Conservation (phyloP, 2,888 invertebrate genomes). For the Phyllotreta striolata region DNA sequence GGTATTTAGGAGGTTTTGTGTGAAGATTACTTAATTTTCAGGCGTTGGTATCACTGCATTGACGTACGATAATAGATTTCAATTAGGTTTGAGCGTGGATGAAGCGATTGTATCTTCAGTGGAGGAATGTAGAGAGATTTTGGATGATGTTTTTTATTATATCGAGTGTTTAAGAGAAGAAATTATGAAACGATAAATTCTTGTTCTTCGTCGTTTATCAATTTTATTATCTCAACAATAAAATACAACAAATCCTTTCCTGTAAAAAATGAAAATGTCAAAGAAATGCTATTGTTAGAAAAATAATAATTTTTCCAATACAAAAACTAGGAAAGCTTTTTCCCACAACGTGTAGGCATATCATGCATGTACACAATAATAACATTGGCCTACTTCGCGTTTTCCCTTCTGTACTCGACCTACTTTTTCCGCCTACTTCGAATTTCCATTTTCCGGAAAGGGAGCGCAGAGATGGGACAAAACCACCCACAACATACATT, state of each 20-base stretch:
- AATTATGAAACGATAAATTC: no score
- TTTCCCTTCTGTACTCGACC: slow-evolving; percentile 20
- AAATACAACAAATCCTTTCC: no score
- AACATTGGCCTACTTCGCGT: slow-evolving; percentile 31
- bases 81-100: slow-evolving; percentile 26
- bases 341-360: not conserved
- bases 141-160: not conserved
- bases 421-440: slow-evolving; percentile 20
- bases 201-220: no score
- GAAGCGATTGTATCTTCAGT: slow-evolving; percentile 20
- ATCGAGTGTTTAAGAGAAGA: not conserved
- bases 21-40: slow-evolving; percentile 9
- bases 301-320: not conserved
- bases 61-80: slow-evolving; percentile 30
- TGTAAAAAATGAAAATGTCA: no score
- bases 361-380: slow-evolving; percentile 14
- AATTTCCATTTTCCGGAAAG: slow-evolving; percentile 2
- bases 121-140: slow-evolving; percentile 48
- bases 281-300: no score
- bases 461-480: slow-evolving; percentile 2
- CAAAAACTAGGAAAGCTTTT: not conserved
- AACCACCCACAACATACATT: not conserved
- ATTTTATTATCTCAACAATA: no score
- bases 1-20: not conserved
- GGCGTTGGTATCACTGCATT: slow-evolving; percentile 27